Conservation (phyloP, 2,113 vertebrate genomes). For the Synchiropus splendidus region DNA sequence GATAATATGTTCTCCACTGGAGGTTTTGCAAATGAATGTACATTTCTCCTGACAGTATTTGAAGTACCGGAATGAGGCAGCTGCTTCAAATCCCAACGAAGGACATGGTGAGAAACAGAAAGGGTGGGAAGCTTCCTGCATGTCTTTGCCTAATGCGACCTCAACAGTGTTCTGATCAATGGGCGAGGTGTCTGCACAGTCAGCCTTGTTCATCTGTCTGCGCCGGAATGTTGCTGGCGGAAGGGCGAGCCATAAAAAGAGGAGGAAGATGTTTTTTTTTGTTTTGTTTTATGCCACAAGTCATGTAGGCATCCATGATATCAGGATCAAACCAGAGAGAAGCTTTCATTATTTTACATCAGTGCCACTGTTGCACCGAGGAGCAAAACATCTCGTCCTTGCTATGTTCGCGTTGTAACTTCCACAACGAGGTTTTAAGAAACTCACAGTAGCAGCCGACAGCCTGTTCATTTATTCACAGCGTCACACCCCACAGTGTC, state of each 20-base stretch:
- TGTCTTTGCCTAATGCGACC: constrained; percentile 15
- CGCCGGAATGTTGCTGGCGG: constrained; percentile 35
- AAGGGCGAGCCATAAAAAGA: constrained; percentile 29
- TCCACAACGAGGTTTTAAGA: constrained; percentile 22
- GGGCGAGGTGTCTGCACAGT: constrained; percentile 27
- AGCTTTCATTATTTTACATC: too few relatives aligned
- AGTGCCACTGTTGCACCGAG: too few relatives aligned
- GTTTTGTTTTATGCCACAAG: too few relatives aligned
- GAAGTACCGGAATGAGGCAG: too few relatives aligned
- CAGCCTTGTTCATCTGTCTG: constrained; percentile 44
- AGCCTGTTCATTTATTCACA: constrained; percentile 36
- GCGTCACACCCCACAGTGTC: constrained; percentile 11
- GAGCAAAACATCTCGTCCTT: too few relatives aligned
- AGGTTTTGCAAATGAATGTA: too few relatives aligned
- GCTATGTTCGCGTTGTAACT: too few relatives aligned
- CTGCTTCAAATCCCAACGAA: constrained; percentile 25
- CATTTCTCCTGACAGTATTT: too few relatives aligned
- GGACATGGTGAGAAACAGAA: constrained; percentile 7
- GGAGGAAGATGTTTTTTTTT: too few relatives aligned
- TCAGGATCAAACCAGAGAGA: not conserved
- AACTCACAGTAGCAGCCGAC: constrained; percentile 15
- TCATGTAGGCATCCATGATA: not conserved
- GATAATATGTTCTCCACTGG: too few relatives aligned
- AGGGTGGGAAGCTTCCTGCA: constrained; percentile 16
- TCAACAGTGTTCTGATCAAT: constrained; percentile 39